Evolutionary conservation across 2,888 invertebrate species (phyloP).

Genomic region (Caenorhabditis macrosperma): DNA sequence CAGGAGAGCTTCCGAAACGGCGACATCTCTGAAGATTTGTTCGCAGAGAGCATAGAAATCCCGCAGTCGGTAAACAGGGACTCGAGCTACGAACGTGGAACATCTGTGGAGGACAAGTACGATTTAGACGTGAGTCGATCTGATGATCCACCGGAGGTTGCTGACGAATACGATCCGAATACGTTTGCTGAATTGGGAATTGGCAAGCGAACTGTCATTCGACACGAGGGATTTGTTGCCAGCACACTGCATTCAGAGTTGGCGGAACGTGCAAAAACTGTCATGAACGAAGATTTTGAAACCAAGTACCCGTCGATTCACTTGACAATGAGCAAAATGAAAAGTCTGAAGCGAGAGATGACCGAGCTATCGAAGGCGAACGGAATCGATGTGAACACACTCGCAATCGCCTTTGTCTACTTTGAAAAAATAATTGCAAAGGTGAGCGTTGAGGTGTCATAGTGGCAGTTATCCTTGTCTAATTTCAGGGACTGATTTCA

Average conservation of each 20-base stretch:
- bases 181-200: slow-evolving; percentile 52
- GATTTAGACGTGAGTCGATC: slow-evolving; percentile 25
- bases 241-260: slow-evolving; percentile 59
- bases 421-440: slow-evolving; percentile 95
- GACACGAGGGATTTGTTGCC: slow-evolving; percentile 82
- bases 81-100: slow-evolving; percentile 40
- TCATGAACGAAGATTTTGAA: slow-evolving; percentile 95
- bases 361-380: slow-evolving; percentile 82
- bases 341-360: slow-evolving; percentile 97
- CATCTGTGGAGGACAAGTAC: slow-evolving; percentile 46
- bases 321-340: slow-evolving; percentile 93
- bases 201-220: slow-evolving; percentile 81
- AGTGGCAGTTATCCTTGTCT: neutral
- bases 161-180: slow-evolving; percentile 54
- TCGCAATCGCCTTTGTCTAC: slow-evolving; percentile 97
- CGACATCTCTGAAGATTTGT: slow-evolving; percentile 38
- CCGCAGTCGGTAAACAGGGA: slow-evolving; percentile 45
- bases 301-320: slow-evolving; percentile 96
- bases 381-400: slow-evolving; percentile 89
- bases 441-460: slow-evolving; percentile 69
- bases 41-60: slow-evolving; percentile 46
- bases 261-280: slow-evolving; percentile 90
- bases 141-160: slow-evolving; percentile 43
- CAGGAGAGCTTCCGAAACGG: slow-evolving; percentile 53
- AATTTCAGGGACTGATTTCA: slow-evolving; percentile 86